A percentile compares a stretch with the other conserved stretches of the same genome.
These are phyloP conservation scores for Himalopsyche japonica DNA, from an alignment of 2,888 invertebrate species.

Conservation along the genomic window DNA sequence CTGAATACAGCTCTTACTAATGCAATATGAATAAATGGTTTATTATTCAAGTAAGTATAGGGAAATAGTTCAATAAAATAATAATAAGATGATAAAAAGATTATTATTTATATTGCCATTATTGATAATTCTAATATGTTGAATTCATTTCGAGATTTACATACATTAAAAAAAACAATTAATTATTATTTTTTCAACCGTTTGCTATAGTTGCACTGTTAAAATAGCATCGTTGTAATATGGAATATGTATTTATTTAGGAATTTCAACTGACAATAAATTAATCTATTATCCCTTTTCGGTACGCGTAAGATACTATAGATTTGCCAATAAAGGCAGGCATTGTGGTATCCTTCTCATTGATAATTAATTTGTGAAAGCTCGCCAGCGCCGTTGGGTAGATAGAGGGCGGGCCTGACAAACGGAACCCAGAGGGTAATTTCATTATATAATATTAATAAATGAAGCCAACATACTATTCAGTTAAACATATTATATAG, in stretches of 20 bases:
- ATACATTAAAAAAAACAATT: not conserved
- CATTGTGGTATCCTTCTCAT: conserved; percentile 11
- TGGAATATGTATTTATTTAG: not conserved
- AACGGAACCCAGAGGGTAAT: not conserved
- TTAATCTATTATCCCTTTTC: not conserved
- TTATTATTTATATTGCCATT: no score
- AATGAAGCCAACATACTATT: not conserved
- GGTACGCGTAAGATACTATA: not conserved
- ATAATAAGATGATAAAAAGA: no score
- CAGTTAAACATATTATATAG: not conserved
- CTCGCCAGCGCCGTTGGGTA: conserved; percentile 9
- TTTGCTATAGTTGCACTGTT: not conserved
- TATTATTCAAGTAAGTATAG: no score
- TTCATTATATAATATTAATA: not conserved
- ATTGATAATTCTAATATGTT: no score
- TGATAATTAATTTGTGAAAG: conserved; percentile 26
- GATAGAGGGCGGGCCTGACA: not conserved
- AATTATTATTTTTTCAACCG: no score
- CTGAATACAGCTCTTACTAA: no score
- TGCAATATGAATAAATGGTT: no score
- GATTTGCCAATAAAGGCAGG: not conserved
- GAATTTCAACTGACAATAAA: not conserved
- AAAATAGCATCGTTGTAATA: not conserved
- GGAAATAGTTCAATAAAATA: no score
- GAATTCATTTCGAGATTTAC: no score